These are phyloP conservation scores for Diploptera punctata DNA, from an alignment of 2,888 invertebrate genomes.

Conservation along the genomic window DNA sequence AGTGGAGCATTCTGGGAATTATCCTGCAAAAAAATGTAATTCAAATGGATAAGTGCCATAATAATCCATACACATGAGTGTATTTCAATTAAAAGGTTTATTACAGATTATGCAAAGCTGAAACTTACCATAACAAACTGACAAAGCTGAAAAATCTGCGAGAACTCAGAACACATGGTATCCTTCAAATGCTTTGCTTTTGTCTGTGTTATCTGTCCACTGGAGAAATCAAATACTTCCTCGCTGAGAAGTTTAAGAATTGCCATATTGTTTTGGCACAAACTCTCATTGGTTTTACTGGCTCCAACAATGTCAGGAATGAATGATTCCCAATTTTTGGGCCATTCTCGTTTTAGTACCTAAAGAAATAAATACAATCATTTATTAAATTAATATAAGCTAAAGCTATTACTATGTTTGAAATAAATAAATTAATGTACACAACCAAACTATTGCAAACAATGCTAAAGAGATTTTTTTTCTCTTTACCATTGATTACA, in stretches of 20 bases:
- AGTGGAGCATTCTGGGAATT: conserved; percentile 97
- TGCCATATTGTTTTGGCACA: conserved; percentile 99
- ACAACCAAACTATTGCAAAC: too few relatives aligned
- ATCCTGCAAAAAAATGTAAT: conserved; percentile 67
- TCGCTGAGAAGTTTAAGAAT: conserved; percentile 97
- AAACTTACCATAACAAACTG: conserved; percentile 86
- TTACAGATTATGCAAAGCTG: not conserved
- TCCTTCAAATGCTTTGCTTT: conserved; percentile 99
- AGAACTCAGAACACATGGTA: conserved; percentile 99
- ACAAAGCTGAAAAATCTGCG: conserved; percentile 97
- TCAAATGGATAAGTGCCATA: too few relatives aligned
- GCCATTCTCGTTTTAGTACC: conserved; percentile 99
- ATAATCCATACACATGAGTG: not conserved
- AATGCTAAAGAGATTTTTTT: too few relatives aligned
- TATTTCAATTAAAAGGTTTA: not conserved
- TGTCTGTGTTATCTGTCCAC: conserved; percentile 97
- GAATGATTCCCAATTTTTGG: conserved; percentile 99
- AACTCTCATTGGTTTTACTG: conserved; percentile 97
- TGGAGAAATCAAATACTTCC: conserved; percentile 99
- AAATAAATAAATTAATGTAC: too few relatives aligned
- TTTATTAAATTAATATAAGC: too few relatives aligned
- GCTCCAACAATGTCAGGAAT: conserved; percentile 99
- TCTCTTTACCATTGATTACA: too few relatives aligned
- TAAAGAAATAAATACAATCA: too few relatives aligned
- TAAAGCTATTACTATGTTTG: too few relatives aligned